Evolutionary conservation across 2,888 invertebrate species (phyloP).

Genomic region (Agapostemon virescens): DNA sequence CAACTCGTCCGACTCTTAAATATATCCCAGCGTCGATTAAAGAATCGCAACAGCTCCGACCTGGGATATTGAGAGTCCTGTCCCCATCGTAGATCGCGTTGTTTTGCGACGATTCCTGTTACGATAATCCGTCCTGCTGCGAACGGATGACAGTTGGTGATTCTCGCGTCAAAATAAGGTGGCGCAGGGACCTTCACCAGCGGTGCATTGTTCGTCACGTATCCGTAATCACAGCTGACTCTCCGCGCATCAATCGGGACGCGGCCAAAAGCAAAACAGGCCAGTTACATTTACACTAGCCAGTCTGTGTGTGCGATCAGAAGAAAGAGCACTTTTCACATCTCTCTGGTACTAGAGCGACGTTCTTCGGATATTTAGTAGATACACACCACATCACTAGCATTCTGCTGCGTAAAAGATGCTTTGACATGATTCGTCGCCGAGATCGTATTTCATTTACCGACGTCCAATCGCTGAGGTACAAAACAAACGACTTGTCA

Average conservation of each 20-base stretch:
- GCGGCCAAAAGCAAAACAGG: constrained; percentile 36
- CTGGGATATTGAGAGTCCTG: constrained; percentile 45
- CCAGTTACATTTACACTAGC: constrained; percentile 39
- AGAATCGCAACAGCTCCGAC: constrained; percentile 49
- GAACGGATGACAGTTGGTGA: constrained; percentile 50
- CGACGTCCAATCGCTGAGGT: constrained; percentile 37
- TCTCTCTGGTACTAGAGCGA: constrained; percentile 19
- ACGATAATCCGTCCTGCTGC: constrained; percentile 34
- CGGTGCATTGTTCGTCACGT: constrained; percentile 50
- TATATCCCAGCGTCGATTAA: constrained; percentile 57
- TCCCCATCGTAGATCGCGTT: constrained; percentile 50
- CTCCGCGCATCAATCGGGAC: constrained; percentile 41
- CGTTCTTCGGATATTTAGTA: constrained; percentile 50
- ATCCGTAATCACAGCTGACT: constrained; percentile 56
- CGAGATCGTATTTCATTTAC: constrained; percentile 16
- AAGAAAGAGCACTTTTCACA: constrained; percentile 58
- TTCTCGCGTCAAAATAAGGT: constrained; percentile 36
- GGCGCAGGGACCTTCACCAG: constrained; percentile 31
- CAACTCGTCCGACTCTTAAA: constrained; percentile 38
- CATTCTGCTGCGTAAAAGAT: constrained; percentile 45
- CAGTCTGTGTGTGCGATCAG: constrained; percentile 33
- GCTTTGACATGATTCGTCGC: constrained; percentile 36
- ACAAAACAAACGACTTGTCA: constrained; percentile 16
- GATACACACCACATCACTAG: constrained; percentile 3
- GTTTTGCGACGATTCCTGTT: constrained; percentile 34